A percentile compares a stretch with the other conserved stretches of the same genome.
Conservation (phyloP, 2,888 invertebrate genomes). For the Himalopsyche tibetana region DNA sequence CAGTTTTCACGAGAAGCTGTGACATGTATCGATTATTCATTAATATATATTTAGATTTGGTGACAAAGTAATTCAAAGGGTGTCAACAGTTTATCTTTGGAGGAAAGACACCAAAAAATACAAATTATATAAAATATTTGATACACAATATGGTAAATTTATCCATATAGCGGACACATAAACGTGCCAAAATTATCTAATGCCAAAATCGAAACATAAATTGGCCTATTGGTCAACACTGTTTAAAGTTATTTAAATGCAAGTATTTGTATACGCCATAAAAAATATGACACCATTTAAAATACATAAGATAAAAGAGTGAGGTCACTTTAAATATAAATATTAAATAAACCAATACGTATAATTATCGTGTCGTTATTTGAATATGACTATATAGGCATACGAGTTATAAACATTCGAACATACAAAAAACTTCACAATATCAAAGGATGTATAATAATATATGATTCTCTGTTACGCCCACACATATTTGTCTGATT, state of each 20-base stretch:
- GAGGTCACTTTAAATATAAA: neutral
- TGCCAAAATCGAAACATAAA: too few species aligned
- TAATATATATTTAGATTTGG: neutral
- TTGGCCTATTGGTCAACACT: too few species aligned
- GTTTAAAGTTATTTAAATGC: too few species aligned
- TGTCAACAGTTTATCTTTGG: too few species aligned
- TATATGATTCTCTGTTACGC: neutral
- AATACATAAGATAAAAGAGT: neutral
- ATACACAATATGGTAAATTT: too few species aligned
- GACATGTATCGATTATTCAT: neutral
- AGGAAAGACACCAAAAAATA: too few species aligned
- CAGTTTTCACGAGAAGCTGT: neutral
- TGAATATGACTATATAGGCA: neutral
- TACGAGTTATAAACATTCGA: neutral
- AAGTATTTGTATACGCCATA: too few species aligned
- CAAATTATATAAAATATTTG: too few species aligned
- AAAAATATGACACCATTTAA: too few species aligned
- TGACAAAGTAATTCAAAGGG: too few species aligned
- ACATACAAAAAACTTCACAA: slow-evolving; percentile 1
- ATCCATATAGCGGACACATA: too few species aligned
- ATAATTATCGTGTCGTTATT: neutral
- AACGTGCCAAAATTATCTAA: too few species aligned
- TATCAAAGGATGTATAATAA: neutral
- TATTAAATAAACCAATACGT: neutral
- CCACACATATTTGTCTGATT: slow-evolving; percentile 28